phyloP scores from a whole-genome alignment of 2,888 invertebrate genomes.

The Phalangium opilio region DNA sequence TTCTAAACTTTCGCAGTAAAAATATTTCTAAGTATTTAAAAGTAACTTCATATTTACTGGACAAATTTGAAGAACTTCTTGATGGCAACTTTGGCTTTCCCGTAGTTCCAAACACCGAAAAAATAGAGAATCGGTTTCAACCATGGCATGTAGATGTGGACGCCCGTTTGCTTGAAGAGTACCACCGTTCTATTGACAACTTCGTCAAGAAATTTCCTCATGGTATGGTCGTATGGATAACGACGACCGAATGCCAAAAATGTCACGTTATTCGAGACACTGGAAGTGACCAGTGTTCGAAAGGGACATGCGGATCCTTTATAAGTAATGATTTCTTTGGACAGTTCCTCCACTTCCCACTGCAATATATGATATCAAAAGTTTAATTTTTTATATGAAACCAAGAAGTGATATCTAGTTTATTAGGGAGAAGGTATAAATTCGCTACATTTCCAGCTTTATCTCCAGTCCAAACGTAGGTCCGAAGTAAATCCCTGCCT shows the following conservation, averaged over 20 bases:
- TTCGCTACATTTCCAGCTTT: no score
- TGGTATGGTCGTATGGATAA: slow-evolving; percentile 19
- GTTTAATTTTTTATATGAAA: no score
- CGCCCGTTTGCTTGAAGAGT: slow-evolving; percentile 13
- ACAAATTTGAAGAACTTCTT: slow-evolving; percentile 12
- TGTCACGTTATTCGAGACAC: slow-evolving; percentile 22
- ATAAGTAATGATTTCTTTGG: no score
- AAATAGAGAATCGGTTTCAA: slow-evolving; percentile 12
- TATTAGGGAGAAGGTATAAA: no score
- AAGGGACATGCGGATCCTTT: no score
- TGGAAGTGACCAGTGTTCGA: slow-evolving; percentile 10
- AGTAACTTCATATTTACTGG: slow-evolving; percentile 7
- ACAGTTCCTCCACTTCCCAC: no score
- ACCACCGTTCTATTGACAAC: slow-evolving; percentile 12
- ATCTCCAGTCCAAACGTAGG: no score
- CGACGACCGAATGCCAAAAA: slow-evolving; percentile 20
- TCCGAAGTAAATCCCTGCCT: no score
- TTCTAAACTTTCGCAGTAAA: no score
- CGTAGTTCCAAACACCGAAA: slow-evolving; percentile 13
- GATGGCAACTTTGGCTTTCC: slow-evolving; percentile 12
- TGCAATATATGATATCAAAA: no score
- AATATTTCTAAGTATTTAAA: no score
- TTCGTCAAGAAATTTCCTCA: slow-evolving; percentile 9
- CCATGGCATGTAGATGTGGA: slow-evolving; percentile 17
- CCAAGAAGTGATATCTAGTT: no score